Evolutionary conservation across 2,797 vertebrate species (phyloP).

Genomic region (Acipenser oxyrinchus): DNA sequence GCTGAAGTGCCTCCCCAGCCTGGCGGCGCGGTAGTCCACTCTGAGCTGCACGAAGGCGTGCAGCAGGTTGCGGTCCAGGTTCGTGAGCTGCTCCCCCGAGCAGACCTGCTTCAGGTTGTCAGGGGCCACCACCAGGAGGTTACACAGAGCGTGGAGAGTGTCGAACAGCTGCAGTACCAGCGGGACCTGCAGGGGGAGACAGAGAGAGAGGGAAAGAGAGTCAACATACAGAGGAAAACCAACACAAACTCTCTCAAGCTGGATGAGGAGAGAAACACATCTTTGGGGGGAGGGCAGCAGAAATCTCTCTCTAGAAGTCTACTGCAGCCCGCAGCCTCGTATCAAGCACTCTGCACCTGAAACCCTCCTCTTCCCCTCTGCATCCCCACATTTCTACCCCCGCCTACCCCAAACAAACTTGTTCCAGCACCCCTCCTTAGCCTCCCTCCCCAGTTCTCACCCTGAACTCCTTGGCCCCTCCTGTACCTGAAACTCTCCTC

Average conservation of each 20-base stretch:
- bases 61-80: constrained; percentile 94
- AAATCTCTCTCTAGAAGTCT: too few species aligned
- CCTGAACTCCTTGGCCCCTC: too few species aligned
- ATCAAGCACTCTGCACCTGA: background rate
- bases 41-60: constrained; percentile 97
- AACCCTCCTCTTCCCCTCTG: too few species aligned
- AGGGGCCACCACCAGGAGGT: constrained; percentile 95
- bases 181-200: constrained; percentile 66
- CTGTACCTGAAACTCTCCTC: background rate
- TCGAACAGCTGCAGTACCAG: constrained; percentile 96
- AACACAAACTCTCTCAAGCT: background rate
- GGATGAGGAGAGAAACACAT: background rate
- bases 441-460: too few species aligned
- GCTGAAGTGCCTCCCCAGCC: constrained; percentile 95
- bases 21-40: constrained; percentile 88
- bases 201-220: constrained; percentile 15
- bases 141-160: constrained; percentile 96
- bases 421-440: too few species aligned
- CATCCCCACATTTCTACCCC: too few species aligned
- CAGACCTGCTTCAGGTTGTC: constrained; percentile 99
- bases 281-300: too few species aligned
- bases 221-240: background rate
- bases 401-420: too few species aligned
- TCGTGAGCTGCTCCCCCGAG: constrained; percentile 95
- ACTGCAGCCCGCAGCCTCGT: background rate